These are phyloP conservation scores for Phortica magna DNA, from an alignment of 2,888 invertebrate genomes.

Conservation along the genomic window DNA sequence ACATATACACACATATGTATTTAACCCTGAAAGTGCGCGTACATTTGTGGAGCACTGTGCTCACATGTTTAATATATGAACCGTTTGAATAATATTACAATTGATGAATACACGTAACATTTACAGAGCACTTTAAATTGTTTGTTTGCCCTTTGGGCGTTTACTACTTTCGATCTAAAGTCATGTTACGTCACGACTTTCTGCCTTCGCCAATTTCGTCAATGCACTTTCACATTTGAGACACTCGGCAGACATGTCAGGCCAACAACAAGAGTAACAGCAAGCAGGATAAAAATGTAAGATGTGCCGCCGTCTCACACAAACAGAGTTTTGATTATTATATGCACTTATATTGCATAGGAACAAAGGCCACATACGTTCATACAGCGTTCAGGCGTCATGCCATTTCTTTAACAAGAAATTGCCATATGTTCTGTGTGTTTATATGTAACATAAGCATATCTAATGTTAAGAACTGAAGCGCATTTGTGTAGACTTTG, in stretches of 20 bases:
- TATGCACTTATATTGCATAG: too few species aligned
- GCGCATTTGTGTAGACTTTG: too few species aligned
- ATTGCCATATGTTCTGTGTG: too few species aligned
- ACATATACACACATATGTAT: background rate
- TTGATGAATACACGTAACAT: background rate
- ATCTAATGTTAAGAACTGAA: too few species aligned
- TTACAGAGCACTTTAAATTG: background rate
- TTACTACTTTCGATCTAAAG: background rate
- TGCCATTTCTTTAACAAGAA: too few species aligned
- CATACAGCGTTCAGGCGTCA: too few species aligned
- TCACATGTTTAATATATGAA: background rate
- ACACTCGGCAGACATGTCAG: background rate
- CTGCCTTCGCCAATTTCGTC: background rate
- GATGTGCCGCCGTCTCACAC: background rate
- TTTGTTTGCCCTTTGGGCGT: background rate
- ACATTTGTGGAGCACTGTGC: too few species aligned
- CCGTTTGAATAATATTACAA: constrained; percentile 11
- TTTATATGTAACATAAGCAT: too few species aligned
- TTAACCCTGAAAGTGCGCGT: constrained; percentile 3
- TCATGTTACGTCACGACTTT: background rate
- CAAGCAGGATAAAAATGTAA: background rate
- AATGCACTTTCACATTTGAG: constrained; percentile 13
- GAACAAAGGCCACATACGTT: too few species aligned
- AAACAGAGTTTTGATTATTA: too few species aligned
- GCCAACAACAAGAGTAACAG: background rate